Evolutionary conservation across 2,113 vertebrate genomes (phyloP), one percentile per base, ranked within the genome.

Genomic region (Kryptolebias marmoratus): DNA sequence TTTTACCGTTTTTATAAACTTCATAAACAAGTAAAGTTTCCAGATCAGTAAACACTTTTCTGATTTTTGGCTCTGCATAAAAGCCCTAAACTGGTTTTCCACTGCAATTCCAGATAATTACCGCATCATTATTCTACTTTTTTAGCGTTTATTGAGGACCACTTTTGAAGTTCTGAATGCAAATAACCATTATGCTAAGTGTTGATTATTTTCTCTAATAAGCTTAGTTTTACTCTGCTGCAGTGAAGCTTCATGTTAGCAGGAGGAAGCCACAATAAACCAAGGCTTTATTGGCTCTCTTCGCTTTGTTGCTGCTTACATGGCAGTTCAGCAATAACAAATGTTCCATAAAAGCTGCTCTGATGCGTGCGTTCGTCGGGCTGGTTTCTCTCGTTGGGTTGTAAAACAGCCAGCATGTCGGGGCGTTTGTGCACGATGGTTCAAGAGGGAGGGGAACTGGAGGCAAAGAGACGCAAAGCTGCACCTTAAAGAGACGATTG

Each of bases 301-400:
- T 14, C 27, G 66, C 77, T 79, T 83, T 88, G 85, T 87, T 82
- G 86, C 64, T 54, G 66, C 68, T 76, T 75, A 86, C 80, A 86
- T 72, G 83, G 83, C 81, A 57, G 74, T 14, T 67, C 70, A 61
- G 77, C 75, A 69, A 53, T 50, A 82, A 81, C 82, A 79, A 82
- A 82, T 77, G 78, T 64, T 87, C 83, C 64, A 79, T 73, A 71
- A 87, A 84, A 81, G 59, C 59, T 27, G 64, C 72, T 75, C 68
- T 56, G 60, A 86, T 82, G 65, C 82, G 68, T 67, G 75, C 42
- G 3, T 79, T 72, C 57, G 53, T 22, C 45, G 61, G 52, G 18
- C 62, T 67, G 75, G 55, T 68, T 81, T 75, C 64, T 77, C 57
- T 61, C 32, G 63, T 64, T 18, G 32, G 44, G 58, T 52, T 64